A percentile compares a stretch with the other conserved stretches of the same genome.
phyloP scores from a whole-genome alignment of 1,140 invertebrate genomes.

The Drosophila tsacasi region DNA sequence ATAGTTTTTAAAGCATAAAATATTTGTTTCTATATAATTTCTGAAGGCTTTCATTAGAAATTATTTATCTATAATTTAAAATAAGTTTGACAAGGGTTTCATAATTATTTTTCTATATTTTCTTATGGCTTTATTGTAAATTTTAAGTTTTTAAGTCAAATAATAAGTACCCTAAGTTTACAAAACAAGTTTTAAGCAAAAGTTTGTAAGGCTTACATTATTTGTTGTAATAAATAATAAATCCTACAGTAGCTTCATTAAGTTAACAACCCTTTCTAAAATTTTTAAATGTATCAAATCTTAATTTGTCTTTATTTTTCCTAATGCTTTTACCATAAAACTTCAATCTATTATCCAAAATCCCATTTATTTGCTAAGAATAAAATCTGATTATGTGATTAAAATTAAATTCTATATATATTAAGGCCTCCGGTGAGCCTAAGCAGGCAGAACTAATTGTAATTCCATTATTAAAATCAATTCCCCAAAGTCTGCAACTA shows the following conservation, averaged over 20 bases:
- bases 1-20: background rate
- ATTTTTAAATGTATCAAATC: background rate
- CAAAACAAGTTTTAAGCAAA: too few relatives aligned
- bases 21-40: background rate
- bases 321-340: background rate
- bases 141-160: too few relatives aligned
- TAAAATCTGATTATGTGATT: background rate
- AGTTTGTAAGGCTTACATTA: too few relatives aligned
- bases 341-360: background rate
- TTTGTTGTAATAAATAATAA: too few relatives aligned
- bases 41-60: too few relatives aligned
- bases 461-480: conserved; percentile 29
- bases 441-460: conserved; percentile 5
- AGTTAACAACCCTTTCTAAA: background rate
- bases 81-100: too few relatives aligned
- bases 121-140: too few relatives aligned
- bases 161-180: too few relatives aligned
- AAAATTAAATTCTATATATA: background rate
- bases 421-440: too few relatives aligned
- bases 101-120: too few relatives aligned
- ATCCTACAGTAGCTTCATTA: too few relatives aligned
- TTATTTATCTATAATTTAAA: too few relatives aligned
- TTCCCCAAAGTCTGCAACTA: background rate
- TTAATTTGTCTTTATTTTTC: background rate
- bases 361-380: background rate